Evolutionary conservation across 2,797 vertebrate species (phyloP), one percentile per base, ranked within the genome.

Genomic region (Macrochelys suwanniensis): DNA sequence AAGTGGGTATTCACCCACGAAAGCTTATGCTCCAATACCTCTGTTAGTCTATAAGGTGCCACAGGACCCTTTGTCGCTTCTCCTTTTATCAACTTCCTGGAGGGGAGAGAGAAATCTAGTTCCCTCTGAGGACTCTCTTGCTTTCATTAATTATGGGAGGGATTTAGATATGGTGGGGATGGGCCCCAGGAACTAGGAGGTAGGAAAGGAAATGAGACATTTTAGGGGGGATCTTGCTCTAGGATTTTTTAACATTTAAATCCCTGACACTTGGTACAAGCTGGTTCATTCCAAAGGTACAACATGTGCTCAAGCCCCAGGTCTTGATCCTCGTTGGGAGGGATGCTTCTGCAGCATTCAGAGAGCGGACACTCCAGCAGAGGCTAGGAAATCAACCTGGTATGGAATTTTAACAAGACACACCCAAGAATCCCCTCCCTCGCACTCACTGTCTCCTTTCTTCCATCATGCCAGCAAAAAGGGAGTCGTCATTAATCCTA

Each of bases 241-340:
- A 77, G 87, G 1, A 1, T 65, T 80, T 88, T 51, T 5, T 10
- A 79, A 65, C 17, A n/a, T 93, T 87, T 89, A 88, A 95, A 91
- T 92, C n/a, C 3, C 13, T 92, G 78, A 81, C 23, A 26, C 7
- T 87, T 59, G 33, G 11, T 76, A 82, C 45, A 90, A 33, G 47
- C 9, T 54, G 17, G 12, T 56, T n/a, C 17, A 3, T 91, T 95
- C 90, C 82, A 59, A 84, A 95, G 21, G 26, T 28, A 33, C 95
- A 93, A 33, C 95, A 93, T n/a, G 4, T 4, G 5, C n/a, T 26
- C 80, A 59, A 85, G 82, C 50, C 45, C 59, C 56, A 83, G 26
- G 49, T 17, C 79, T 80, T 85, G 89, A 93, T 80, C 50, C 49
- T 88, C 17, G 42, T 76, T 15, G 28, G 59, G 12, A 61, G 10